A percentile compares a stretch with the other conserved stretches of the same genome.
Conservation (phyloP, 2,797 vertebrate species). For the Paguma larvata region DNA sequence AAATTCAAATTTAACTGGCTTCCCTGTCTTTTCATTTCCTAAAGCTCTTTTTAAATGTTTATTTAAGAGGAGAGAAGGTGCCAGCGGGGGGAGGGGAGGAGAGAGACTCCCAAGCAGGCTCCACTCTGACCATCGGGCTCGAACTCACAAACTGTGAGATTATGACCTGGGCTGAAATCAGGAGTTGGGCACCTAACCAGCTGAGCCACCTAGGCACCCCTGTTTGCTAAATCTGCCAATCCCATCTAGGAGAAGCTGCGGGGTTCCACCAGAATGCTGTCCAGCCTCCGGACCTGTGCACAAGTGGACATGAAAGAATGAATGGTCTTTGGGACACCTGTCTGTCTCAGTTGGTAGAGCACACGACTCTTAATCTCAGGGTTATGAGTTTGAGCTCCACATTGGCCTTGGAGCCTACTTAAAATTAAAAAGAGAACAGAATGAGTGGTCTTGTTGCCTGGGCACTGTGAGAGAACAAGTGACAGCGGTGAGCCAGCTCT, state of each 20-base stretch:
- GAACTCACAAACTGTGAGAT: too few species aligned
- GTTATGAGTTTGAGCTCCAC: background rate
- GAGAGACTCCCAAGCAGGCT: too few species aligned
- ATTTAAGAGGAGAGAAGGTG: too few species aligned
- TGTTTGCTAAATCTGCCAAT: background rate
- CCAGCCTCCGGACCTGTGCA: background rate
- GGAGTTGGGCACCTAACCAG: too few species aligned
- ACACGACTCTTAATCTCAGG: background rate
- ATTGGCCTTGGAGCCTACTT: background rate
- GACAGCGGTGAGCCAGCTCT: background rate
- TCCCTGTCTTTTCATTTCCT: slow-evolving; percentile 16
- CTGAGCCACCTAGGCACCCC: too few species aligned
- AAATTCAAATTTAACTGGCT: background rate
- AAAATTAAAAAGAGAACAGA: background rate
- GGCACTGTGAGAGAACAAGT: background rate
- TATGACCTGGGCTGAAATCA: too few species aligned
- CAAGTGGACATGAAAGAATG: background rate
- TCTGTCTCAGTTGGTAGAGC: background rate
- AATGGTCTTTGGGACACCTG: background rate
- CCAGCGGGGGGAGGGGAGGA: too few species aligned
- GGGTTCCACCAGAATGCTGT: background rate
- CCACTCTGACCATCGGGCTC: too few species aligned
- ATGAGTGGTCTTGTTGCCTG: background rate
- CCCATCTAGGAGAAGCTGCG: background rate
- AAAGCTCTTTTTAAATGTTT: background rate